These are phyloP conservation scores for Cyclargus thomasi DNA, from an alignment of 1,140 invertebrate genomes.

Conservation along the genomic window DNA sequence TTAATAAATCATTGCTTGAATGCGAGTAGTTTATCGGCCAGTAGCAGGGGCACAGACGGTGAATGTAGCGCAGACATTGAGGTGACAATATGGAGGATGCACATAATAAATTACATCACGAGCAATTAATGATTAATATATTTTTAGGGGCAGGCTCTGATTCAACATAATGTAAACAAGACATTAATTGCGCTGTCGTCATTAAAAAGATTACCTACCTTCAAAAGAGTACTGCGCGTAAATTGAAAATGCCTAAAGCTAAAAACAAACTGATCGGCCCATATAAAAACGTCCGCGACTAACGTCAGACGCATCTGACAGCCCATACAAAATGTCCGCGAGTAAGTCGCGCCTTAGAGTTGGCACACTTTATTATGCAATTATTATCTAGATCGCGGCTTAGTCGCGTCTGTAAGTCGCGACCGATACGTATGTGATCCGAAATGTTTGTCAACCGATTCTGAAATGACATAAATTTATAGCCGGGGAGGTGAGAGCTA, in stretches of 20 bases:
- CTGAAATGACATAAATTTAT: no score
- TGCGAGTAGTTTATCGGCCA: neutral
- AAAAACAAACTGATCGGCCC: no score
- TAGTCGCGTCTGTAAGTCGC: no score
- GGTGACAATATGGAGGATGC: slow-evolving; percentile 4
- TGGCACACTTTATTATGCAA: no score
- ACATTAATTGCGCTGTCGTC: neutral
- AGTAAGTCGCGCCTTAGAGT: no score
- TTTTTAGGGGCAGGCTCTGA: slow-evolving; percentile 1
- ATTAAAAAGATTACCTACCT: neutral
- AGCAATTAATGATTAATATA: slow-evolving; percentile 1
- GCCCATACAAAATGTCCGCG: no score
- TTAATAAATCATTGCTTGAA: neutral
- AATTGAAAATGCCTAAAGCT: neutral
- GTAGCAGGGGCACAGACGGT: neutral
- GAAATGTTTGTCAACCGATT: no score
- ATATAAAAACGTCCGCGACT: no score
- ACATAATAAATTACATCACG: slow-evolving; percentile 4
- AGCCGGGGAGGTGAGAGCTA: no score
- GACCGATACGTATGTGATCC: no score
- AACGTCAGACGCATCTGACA: no score
- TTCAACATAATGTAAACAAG: slow-evolving; percentile 10
- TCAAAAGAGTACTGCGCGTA: neutral
- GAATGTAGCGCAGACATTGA: neutral
- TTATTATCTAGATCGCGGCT: no score